A percentile compares a stretch with the other conserved stretches of the same genome.
Evolutionary conservation across 2,888 invertebrate genomes (phyloP).

Genomic region (Apamea crenata): DNA sequence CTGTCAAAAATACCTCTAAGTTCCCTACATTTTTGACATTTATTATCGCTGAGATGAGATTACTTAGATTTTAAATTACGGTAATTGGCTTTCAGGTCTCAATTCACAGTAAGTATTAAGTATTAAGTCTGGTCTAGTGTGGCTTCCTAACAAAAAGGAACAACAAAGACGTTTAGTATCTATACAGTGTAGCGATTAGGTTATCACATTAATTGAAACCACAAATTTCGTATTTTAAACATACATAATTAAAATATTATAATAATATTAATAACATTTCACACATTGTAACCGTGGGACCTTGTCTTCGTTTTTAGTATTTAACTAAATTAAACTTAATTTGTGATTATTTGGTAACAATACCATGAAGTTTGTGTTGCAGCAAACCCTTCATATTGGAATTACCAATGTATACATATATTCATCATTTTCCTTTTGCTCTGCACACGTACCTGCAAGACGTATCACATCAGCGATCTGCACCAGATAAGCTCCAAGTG

Average conservation of each 20-base stretch:
- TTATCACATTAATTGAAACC: too few relatives aligned
- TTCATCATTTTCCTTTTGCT: constrained; percentile 27
- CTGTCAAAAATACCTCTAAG: neutral
- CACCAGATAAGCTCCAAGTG: constrained; percentile 28
- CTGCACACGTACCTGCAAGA: constrained; percentile 20
- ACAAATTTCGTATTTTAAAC: neutral
- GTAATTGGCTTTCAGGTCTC: neutral
- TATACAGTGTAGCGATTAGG: too few relatives aligned
- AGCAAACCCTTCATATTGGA: neutral
- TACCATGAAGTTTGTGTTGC: too few relatives aligned
- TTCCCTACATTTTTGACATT: neutral
- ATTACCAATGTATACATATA: neutral
- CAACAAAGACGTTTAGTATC: neutral
- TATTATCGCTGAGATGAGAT: too few relatives aligned
- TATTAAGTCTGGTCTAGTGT: neutral
- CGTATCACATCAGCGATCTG: constrained; percentile 23
- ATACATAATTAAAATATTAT: neutral
- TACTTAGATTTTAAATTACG: neutral
- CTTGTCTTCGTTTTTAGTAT: too few relatives aligned
- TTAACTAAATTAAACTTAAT: too few relatives aligned
- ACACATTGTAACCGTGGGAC: neutral
- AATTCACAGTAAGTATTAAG: neutral
- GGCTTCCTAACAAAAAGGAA: neutral
- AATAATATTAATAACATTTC: neutral
- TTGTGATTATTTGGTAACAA: too few relatives aligned